A percentile compares a stretch with the other conserved stretches of the same genome.
Evolutionary conservation across 2,888 invertebrate genomes (phyloP).

Genomic region (Odontothrips loti): DNA sequence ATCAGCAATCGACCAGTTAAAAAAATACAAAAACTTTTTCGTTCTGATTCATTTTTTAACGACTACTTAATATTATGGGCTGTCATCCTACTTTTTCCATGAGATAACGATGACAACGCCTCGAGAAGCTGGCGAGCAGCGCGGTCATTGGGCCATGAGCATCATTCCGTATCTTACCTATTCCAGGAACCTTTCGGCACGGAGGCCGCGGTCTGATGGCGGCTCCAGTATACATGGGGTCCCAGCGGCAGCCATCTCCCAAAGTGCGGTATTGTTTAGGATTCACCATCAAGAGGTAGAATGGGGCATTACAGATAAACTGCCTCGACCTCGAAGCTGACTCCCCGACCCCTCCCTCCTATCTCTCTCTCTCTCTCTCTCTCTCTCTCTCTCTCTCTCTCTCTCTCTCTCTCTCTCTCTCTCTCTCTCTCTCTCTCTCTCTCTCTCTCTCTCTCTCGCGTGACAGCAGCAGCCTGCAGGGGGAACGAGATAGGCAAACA

Average conservation of each 20-base stretch:
- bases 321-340: not conserved
- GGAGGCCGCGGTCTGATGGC: too few species aligned
- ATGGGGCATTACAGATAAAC: slow-evolving; percentile 14
- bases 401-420: not conserved
- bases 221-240: too few species aligned
- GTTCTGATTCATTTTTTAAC: too few species aligned
- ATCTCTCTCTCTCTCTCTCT: not conserved
- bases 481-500: not conserved
- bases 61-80: too few species aligned
- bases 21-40: too few species aligned
- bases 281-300: not conserved
- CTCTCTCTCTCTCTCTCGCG: not conserved
- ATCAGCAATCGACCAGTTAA: too few species aligned
- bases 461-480: not conserved
- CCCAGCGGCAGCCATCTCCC: not conserved
- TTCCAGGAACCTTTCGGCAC: too few species aligned
- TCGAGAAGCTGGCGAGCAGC: too few species aligned
- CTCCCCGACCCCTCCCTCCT: not conserved
- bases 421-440: not conserved
- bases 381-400: not conserved
- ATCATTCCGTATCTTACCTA: too few species aligned
- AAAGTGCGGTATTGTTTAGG: slow-evolving; percentile 18
- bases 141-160: too few species aligned
- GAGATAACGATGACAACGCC: too few species aligned
- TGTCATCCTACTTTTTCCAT: too few species aligned